phyloP scores from a whole-genome alignment of 2,888 invertebrate species.

The Netelia inedita region DNA sequence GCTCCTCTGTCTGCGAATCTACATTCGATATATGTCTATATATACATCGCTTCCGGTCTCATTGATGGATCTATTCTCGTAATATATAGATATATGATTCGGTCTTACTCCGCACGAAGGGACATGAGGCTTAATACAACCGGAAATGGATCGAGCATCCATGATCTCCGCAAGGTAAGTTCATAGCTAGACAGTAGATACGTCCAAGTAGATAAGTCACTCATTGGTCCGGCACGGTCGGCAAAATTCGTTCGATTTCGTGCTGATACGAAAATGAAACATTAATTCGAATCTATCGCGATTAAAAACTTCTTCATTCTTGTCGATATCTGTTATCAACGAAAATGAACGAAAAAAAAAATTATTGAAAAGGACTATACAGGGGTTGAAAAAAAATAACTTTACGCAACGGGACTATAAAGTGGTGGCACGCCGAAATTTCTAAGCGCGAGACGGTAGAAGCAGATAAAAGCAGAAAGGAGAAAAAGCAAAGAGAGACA shows the following conservation, averaged over 20 bases:
- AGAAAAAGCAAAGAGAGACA: slow-evolving; percentile 38
- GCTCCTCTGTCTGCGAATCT: slow-evolving; percentile 14
- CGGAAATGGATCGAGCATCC: background rate
- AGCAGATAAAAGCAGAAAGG: slow-evolving; percentile 5
- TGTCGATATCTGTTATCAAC: background rate
- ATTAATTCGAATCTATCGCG: no score
- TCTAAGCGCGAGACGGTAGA: slow-evolving; percentile 6
- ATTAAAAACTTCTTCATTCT: no score
- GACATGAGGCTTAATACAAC: background rate
- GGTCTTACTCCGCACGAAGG: background rate
- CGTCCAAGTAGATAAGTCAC: background rate
- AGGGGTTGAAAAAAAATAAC: background rate
- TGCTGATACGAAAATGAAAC: no score
- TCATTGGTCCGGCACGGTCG: no score
- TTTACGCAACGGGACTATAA: slow-evolving; percentile 42
- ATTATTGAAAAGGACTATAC: background rate
- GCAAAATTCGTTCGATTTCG: no score
- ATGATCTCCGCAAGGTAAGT: background rate
- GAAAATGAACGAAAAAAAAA: slow-evolving; percentile 9
- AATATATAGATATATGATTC: background rate
- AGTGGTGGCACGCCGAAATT: slow-evolving; percentile 54
- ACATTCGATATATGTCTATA: background rate
- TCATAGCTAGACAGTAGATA: background rate
- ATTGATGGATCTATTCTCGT: background rate
- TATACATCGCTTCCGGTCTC: background rate